These are phyloP conservation scores for Tridacna gigas DNA, from an alignment of 2,888 invertebrate species.

Conservation along the genomic window DNA sequence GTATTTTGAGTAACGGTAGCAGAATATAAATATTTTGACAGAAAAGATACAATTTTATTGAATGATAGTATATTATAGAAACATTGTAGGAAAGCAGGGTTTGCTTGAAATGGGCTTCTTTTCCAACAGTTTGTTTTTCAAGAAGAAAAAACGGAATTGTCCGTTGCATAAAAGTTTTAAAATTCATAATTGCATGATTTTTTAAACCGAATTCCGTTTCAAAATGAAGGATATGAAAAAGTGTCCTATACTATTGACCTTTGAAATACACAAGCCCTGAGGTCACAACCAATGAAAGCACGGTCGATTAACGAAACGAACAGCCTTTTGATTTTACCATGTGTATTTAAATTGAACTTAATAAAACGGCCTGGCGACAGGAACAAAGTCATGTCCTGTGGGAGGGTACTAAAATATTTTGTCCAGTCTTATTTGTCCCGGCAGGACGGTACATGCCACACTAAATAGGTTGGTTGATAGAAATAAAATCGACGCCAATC, in stretches of 20 bases:
- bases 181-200: too few species aligned
- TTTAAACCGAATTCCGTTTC: not conserved
- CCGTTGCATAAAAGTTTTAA: too few species aligned
- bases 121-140: too few species aligned
- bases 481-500: too few species aligned
- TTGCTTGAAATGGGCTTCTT: too few species aligned
- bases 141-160: too few species aligned
- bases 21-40: too few species aligned
- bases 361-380: constrained; percentile 16
- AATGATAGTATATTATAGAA: too few species aligned
- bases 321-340: constrained; percentile 10
- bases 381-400: not conserved
- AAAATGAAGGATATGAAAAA: not conserved
- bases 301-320: constrained; percentile 22
- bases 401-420: not conserved
- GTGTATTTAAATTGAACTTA: constrained; percentile 1
- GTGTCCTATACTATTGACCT: constrained; percentile 8
- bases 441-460: not conserved
- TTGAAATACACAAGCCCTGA: constrained; percentile 5
- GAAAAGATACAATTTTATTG: too few species aligned
- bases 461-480: too few species aligned
- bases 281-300: constrained; percentile 18
- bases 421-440: not conserved
- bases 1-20: too few species aligned
- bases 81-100: too few species aligned